Base-by-base conservation (phyloP, 1,140 invertebrate genomes). In the Patella vulgata region DNA sequence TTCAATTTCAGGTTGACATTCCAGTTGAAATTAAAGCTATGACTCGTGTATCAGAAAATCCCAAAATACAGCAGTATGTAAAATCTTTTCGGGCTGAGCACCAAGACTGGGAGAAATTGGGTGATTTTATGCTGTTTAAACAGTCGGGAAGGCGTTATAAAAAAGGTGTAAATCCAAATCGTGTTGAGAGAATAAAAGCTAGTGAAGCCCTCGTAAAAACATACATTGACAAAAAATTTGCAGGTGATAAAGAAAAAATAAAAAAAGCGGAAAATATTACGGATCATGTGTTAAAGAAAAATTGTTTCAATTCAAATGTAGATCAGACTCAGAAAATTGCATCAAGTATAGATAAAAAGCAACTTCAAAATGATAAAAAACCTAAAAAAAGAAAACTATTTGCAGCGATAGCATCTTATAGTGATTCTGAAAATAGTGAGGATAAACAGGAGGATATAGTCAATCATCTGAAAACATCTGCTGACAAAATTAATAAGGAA, bases 51-150 rank as follows among this genome's bases (percentile, higher is more conserved):
- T 46, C 74, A 25, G 63, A 69, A 23, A 51, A 69, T 36, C 52
- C 55, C 17, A 19, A 61, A 12, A 40, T 76, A 17, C 56, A 68
- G 43, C 36, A 59, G 5, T 39, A 44, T 17, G 71, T 76, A 12
- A 48, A 54, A 12, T 47, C 42, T 19, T 76, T 71, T 39, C 50
- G 71, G 19, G 40, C 47, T 11, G 50, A 68, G 12, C 74, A 76
- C 52, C 46, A 63, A 14, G 74, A 76, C 51, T 76, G 74, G 74
- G 64, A 64, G 31, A 66, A 68, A 47, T 44, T 76, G 12, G 64
- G 66, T 17, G 71, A 66, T 14, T 76, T 68, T 56, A 21, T 76
- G 9, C 43, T 74, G n/a, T 62, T 28, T 21, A 66, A 73, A 57
- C 57, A 67, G 36, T 56, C 69, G 11, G 64, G 71, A 25, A 36